Base-by-base conservation (phyloP, 2,797 vertebrate genomes). In the Myotis myotis region DNA sequence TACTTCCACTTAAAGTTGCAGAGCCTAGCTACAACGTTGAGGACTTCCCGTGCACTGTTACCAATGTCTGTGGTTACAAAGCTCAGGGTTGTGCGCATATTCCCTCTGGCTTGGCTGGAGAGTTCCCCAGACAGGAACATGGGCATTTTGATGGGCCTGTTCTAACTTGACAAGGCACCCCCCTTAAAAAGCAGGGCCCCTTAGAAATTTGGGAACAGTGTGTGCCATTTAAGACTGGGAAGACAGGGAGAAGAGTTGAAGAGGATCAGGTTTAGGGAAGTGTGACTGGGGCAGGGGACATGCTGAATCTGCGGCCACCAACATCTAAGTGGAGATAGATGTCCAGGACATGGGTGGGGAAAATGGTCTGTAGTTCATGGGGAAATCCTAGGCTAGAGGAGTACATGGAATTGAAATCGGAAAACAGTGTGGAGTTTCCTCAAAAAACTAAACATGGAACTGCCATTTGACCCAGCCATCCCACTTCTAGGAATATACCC, bases 91-190 rank as follows among this genome's bases (percentile, higher is more conserved):
- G 20, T 9, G 25, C 13, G 30, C 23, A 3, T 16, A 25, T 30
- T 44, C 15, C n/a, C 9, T 36, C 30, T 28, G 19, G 25, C 22
- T 6, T 23, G 10, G 28, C n/a, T 30, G 25, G 12, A 28, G 3
- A 5, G 16, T 62, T 17, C 75, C 68, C 20, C 8, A 20, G 12
- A 23, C 6, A 22, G 30, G 2, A 5, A 15, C 6, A 3, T 10
- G 41, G 41, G 22, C 30, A 10, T n/a, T 78, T 36, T 13, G 13
- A 66, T 1, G 1, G 25, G 23, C 3, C 1, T 0, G 6, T 53
- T 49, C 55, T 22, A 36, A 23, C 2, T 44, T 1, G 2, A 15
- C 0, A 12, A 36, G 0, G 6, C 22, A 44, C 30, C 25, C 11
- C 57, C 57, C 25, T 60, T 62, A 28, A 30, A 30, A 62, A 62